Conservation (phyloP, 2,888 invertebrate genomes). For the Peribatodes rhomboidaria region DNA sequence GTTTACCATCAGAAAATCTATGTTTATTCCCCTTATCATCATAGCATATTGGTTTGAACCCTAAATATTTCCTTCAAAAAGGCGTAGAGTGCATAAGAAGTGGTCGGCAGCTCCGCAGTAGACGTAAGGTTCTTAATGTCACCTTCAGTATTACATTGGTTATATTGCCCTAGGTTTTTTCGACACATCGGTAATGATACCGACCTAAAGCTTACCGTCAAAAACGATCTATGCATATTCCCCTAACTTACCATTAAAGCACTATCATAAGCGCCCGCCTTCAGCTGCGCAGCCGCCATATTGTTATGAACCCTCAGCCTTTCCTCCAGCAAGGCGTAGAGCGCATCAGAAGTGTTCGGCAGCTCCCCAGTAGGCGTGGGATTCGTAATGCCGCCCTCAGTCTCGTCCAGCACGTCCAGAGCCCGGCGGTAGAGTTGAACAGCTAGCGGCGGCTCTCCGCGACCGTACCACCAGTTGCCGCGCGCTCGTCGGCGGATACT, state of each 20-base stretch:
- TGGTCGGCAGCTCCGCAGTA: too few species aligned
- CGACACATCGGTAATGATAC: too few species aligned
- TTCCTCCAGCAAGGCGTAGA: constrained; percentile 89
- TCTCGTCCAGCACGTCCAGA: constrained; percentile 92
- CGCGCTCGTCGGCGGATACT: constrained; percentile 88
- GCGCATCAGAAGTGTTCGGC: constrained; percentile 62
- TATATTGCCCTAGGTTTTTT: too few species aligned
- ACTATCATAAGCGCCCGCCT: constrained; percentile 88
- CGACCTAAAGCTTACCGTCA: too few species aligned
- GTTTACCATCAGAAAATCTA: too few species aligned
- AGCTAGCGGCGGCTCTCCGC: constrained; percentile 92
- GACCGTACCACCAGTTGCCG: constrained; percentile 96
- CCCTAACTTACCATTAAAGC: not conserved
- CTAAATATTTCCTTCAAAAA: too few species aligned
- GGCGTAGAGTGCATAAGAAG: too few species aligned
- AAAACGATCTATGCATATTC: too few species aligned
- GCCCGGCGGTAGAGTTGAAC: constrained; percentile 95
- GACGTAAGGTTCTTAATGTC: too few species aligned
- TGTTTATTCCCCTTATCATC: too few species aligned
- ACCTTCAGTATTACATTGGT: too few species aligned
- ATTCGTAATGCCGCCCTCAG: constrained; percentile 88
- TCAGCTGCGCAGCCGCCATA: constrained; percentile 96
- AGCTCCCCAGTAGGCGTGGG: constrained; percentile 83
- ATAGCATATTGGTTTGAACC: too few species aligned
- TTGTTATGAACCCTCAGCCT: constrained; percentile 95